Evolutionary conservation across 37 sponge, comb jelly and placozoan species (phyloP).

Genomic region (Trichoplax adhaerens): DNA sequence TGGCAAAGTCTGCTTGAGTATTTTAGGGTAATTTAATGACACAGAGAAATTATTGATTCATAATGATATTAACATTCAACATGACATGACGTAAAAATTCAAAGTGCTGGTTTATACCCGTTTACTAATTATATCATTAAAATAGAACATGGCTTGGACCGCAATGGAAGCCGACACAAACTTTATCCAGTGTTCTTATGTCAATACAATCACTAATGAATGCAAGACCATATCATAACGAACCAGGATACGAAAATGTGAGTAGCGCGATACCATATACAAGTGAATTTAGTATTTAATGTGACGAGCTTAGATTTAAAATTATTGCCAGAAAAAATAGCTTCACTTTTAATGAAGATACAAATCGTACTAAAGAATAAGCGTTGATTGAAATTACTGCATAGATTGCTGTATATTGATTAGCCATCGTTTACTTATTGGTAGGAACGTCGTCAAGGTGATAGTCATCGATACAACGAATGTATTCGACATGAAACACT

Average conservation of each 20-base stretch:
- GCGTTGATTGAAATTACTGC: background rate
- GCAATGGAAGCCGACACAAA: slow-evolving; percentile 41
- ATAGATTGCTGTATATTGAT: background rate
- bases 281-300: too few relatives aligned
- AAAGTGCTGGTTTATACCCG: too few relatives aligned
- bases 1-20: slow-evolving; percentile 78
- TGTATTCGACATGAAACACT: slow-evolving; percentile 62
- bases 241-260: slow-evolving; percentile 66
- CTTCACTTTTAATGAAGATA: too few relatives aligned
- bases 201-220: slow-evolving; percentile 72
- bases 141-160: slow-evolving; percentile 52
- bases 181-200: slow-evolving; percentile 35
- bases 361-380: too few relatives aligned
- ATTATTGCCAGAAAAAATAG: too few relatives aligned
- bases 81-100: too few relatives aligned
- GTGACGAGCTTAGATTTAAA: too few relatives aligned
- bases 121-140: too few relatives aligned
- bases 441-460: slow-evolving; percentile 47
- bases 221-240: slow-evolving; percentile 80
- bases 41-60: too few relatives aligned
- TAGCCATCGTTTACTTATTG: background rate
- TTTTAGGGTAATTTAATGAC: slow-evolving; percentile 44
- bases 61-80: too few relatives aligned
- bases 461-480: slow-evolving; percentile 49
- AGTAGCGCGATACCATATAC: too few relatives aligned